Conservation (phyloP, 1,140 invertebrate genomes). For the Chironomus striatipennis region DNA sequence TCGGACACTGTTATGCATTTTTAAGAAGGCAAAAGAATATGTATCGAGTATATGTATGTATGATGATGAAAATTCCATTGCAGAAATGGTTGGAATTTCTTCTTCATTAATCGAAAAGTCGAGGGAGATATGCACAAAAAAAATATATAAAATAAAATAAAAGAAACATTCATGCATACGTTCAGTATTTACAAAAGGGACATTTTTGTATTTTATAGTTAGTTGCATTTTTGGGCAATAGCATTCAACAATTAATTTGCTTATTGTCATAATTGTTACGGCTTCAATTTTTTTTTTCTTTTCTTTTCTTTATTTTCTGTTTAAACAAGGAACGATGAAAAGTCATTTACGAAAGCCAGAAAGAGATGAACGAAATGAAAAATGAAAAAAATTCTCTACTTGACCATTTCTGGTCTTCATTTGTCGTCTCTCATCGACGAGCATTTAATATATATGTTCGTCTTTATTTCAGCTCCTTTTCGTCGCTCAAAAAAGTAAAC, state of each 20-base stretch:
- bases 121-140: not conserved
- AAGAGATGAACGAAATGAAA: no score
- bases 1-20: constrained; percentile 1
- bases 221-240: not conserved
- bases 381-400: not conserved
- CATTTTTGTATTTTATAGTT: not conserved
- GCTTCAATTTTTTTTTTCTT: not conserved
- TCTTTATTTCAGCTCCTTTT: not conserved
- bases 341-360: not conserved
- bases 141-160: no score
- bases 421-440: not conserved
- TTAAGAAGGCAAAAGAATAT: not conserved
- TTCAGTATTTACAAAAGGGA: no score
- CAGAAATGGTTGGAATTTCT: constrained; percentile 1
- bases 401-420: constrained; percentile 7
- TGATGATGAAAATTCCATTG: not conserved
- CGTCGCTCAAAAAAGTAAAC: not conserved
- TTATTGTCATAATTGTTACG: constrained; percentile 14
- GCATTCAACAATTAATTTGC: constrained; percentile 8
- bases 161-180: no score
- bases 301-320: no score
- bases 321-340: not conserved
- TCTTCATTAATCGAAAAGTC: constrained; percentile 8
- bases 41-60: not conserved
- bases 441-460: not conserved